Evolutionary conservation across 1,140 invertebrate species (phyloP).

Genomic region (Mamestra configurata): DNA sequence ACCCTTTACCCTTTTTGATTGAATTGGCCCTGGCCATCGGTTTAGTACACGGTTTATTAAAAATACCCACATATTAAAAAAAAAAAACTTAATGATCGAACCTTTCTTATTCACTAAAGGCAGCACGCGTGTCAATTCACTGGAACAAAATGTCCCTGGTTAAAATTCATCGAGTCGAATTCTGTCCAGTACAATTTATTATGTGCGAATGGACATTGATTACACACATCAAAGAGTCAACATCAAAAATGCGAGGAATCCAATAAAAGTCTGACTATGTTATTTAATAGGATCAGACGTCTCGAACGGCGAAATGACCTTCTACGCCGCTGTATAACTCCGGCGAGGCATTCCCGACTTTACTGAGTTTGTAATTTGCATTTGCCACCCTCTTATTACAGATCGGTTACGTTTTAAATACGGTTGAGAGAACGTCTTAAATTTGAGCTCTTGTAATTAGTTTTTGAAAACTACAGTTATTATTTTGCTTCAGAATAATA

Average conservation of each 20-base stretch:
- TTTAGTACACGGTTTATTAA: not conserved
- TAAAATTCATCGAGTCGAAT: conserved; percentile 1
- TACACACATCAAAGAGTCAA: conserved; percentile 14
- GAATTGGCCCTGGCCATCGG: not conserved
- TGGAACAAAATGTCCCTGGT: not conserved
- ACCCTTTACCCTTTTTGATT: not conserved
- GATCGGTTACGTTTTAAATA: conserved; percentile 35
- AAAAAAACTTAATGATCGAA: too few relatives aligned
- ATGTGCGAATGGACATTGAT: conserved; percentile 32
- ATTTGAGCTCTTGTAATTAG: conserved; percentile 13
- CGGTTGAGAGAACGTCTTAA: conserved; percentile 3
- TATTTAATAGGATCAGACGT: conserved; percentile 38
- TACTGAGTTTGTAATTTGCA: conserved; percentile 31
- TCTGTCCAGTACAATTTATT: conserved; percentile 4
- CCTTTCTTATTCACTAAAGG: not conserved
- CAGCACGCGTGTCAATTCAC: not conserved
- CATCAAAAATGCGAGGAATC: conserved; percentile 27
- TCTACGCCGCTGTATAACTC: conserved; percentile 5
- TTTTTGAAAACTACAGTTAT: not conserved
- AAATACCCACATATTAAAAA: too few relatives aligned
- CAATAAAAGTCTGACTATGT: conserved; percentile 36
- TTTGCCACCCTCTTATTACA: conserved; percentile 32
- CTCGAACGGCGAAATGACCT: conserved; percentile 31
- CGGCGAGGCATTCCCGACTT: conserved; percentile 17
- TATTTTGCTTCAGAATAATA: not conserved